These are phyloP conservation scores for Mayetiola destructor DNA, from an alignment of 2,888 invertebrate species.

Conservation along the genomic window DNA sequence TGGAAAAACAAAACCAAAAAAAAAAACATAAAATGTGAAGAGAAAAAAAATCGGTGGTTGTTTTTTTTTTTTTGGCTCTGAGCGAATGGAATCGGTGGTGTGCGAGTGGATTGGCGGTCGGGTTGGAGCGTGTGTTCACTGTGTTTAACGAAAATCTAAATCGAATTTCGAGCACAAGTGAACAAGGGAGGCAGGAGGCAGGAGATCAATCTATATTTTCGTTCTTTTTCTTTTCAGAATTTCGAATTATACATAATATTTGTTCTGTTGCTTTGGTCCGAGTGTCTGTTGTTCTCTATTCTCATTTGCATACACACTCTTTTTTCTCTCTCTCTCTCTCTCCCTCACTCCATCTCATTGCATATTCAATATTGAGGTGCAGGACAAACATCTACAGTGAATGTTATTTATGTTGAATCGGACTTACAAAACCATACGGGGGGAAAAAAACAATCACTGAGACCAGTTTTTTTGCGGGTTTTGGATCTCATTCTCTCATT, in stretches of 20 bases:
- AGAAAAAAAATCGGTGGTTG: background rate
- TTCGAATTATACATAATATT: too few species aligned
- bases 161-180: background rate
- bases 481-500: background rate
- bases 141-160: background rate
- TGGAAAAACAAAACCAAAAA: too few species aligned
- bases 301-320: background rate
- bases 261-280: too few species aligned
- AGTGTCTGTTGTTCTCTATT: background rate
- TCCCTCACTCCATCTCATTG: too few species aligned
- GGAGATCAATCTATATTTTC: conserved; percentile 1
- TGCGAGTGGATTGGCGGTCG: too few species aligned
- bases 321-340: too few species aligned
- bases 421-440: too few species aligned
- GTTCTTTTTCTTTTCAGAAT: background rate
- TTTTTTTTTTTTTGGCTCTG: background rate
- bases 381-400: background rate
- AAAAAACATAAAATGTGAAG: too few species aligned
- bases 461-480: background rate
- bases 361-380: too few species aligned
- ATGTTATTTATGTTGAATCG: conserved; percentile 10
- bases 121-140: too few species aligned
- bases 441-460: background rate
- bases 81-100: too few species aligned
- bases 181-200: too few species aligned